phyloP scores from a whole-genome alignment of 2,888 invertebrate genomes.

The Seladonia tumulorum region DNA sequence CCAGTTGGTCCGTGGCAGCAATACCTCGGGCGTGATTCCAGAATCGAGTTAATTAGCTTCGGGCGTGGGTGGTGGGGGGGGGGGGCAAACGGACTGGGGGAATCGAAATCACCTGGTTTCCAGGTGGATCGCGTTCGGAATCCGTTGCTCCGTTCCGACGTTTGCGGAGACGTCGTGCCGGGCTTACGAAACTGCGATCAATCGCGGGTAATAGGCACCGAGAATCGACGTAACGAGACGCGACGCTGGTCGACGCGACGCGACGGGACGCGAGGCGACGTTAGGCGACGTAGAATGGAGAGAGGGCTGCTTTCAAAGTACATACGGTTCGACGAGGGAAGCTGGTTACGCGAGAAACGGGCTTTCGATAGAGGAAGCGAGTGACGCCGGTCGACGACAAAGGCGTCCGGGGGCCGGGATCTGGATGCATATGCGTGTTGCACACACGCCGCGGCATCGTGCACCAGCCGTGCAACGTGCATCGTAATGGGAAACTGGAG shows the following conservation, averaged over 20 bases:
- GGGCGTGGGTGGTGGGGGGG: too few relatives aligned
- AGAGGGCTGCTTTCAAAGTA: slow-evolving; percentile 29
- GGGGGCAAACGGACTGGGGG: background rate
- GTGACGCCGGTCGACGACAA: slow-evolving; percentile 55
- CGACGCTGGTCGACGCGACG: background rate
- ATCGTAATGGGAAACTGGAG: slow-evolving; percentile 58
- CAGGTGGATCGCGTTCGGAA: background rate
- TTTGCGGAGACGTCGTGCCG: background rate
- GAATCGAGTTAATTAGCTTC: background rate
- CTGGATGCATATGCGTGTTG: slow-evolving; percentile 34
- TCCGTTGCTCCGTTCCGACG: background rate
- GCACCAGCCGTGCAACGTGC: slow-evolving; percentile 5
- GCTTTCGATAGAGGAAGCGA: slow-evolving; percentile 50
- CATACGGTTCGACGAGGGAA: slow-evolving; percentile 16
- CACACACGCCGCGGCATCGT: background rate
- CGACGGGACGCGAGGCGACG: background rate
- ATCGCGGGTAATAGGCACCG: slow-evolving; percentile 35
- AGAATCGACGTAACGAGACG: slow-evolving; percentile 45
- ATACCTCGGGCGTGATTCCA: background rate
- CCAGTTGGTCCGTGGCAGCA: background rate
- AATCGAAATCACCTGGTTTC: background rate
- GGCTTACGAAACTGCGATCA: slow-evolving; percentile 36
- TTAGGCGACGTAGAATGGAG: slow-evolving; percentile 6
- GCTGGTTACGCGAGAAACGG: slow-evolving; percentile 49
- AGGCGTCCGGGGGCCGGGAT: slow-evolving; percentile 36